Base-by-base conservation (phyloP, 53 echinoderm and acorn worm species). In the Patiria pectinifera region DNA sequence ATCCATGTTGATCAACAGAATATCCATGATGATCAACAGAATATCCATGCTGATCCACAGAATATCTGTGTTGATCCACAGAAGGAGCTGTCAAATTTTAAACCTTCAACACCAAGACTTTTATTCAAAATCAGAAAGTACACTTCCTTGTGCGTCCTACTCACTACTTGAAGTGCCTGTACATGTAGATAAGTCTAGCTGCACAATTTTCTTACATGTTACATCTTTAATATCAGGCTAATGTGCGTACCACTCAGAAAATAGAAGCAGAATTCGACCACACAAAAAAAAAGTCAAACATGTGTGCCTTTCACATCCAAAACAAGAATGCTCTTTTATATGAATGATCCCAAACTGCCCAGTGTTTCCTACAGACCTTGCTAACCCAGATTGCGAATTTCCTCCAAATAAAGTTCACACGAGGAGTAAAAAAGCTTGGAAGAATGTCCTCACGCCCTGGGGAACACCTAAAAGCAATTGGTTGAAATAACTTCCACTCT, bases 401-500 rank as follows among this genome's bases (percentile, higher is more conserved):
- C 59, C 62, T 24, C 58, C 62, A 22, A 74, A 23, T 21, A 83
- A 23, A 7, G 66, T 14, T 83, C 74, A 10, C 22, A 74, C 4
- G 4, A 3, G 74, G 74, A 24, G 18, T 18, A 24, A 74, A 74
- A 74, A 19, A 60, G 6, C 8, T 8, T 2, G 0, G 14, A 25
- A 62, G 62, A 83, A 61, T 83, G 45, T 83, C 24, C 26, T 22
- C 13, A 62, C 26, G 19, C 45, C 82, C 44, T 61, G 12, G 15
- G 26, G 19, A 22, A 62, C 60, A 59, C 11, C 60, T 12, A 62
- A 83, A 25, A 15, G 61, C 13, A 83, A 61, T 61, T n/a, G 19
- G 22, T 10, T 22, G 13, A 86, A 86, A 86, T 86, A 86, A 49
- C 72, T 86, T 86, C 72, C 3, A 79, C 12, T 79, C 19, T 14